Base-by-base conservation (phyloP, 2,888 invertebrate species). In the Acanthosepion lycidas region DNA sequence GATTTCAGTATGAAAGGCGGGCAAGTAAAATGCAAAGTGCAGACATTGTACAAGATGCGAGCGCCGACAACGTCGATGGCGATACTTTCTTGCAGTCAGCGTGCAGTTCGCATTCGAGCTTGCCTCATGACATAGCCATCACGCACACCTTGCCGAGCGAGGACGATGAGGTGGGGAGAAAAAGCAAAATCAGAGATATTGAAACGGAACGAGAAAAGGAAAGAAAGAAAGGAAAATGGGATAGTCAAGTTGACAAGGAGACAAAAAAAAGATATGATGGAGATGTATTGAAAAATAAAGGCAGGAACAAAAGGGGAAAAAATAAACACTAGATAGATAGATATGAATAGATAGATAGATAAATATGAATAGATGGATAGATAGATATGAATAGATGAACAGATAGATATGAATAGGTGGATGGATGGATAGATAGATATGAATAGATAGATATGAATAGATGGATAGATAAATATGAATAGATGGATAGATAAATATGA, bases 81-180 rank as follows among this genome's bases (percentile, higher is more conserved):
- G n/a, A n/a, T n/a, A 12, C 78, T 78, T 78, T 33, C 78, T 78
- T 78, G 33, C n/a, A n/a, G 78, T n/a, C 78, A 23, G 78, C 78
- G n/a, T 78, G 78, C 78, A 78, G 78, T 78, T 78, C 15, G n/a
- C 12, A 78, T n/a, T 78, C 78, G 78, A 78, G 78, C 15, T 78
- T 78, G 78, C 78, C 78, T 78, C 78, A 78, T 78, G 78, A 78
- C 78, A n/a, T 9, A n/a, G 78, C n/a, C 78, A n/a, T 78, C 78
- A 78, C 78, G 78, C 78, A 78, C 78, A 78, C 78, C 78, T 78
- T n/a, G 78, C n/a, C n/a, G 15, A 78, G n/a, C 33, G 78, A 18
- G 33, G n/a, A 78, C n/a, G 78, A n/a, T 78, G 78, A 42, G 42
- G 42, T 9, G 4, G 78, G 15, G 78, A 78, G 78, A 18, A n/a